phyloP scores from a whole-genome alignment of 2,113 vertebrate species.

The Cochlearius cochlearius region DNA sequence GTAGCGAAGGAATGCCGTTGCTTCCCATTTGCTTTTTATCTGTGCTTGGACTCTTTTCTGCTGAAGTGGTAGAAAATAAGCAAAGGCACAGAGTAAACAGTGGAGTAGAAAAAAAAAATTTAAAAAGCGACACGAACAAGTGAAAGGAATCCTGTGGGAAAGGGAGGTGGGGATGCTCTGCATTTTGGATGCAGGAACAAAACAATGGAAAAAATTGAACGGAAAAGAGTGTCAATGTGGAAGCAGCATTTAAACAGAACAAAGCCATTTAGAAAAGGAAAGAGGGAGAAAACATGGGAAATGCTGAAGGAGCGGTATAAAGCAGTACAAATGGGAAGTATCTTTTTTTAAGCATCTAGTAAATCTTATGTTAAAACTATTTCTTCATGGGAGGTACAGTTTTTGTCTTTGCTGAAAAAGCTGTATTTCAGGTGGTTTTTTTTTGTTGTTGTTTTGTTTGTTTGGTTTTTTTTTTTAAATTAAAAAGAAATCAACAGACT shows the following conservation, averaged over 20 bases:
- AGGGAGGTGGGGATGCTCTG: background rate
- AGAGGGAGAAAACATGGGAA: background rate
- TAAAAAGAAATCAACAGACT: background rate
- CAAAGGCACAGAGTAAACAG: background rate
- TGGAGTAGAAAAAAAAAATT: background rate
- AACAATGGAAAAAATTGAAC: background rate
- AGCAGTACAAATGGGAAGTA: background rate
- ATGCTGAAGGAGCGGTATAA: background rate
- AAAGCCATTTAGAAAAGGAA: background rate
- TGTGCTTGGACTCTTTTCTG: background rate
- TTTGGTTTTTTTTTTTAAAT: background rate
- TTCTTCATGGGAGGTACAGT: background rate
- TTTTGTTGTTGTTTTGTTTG: accelerated
- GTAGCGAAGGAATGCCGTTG: background rate
- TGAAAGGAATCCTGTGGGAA: background rate
- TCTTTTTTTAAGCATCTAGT: background rate
- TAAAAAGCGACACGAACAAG: background rate
- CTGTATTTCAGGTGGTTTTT: background rate
- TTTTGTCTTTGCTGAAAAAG: background rate
- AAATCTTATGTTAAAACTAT: background rate
- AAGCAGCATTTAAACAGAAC: background rate
- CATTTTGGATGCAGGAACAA: background rate
- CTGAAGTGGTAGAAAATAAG: background rate
- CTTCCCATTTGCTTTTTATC: background rate
- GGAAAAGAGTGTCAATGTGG: background rate